Percentiles rank a stretch among this genome's conserved stretches.
Evolutionary conservation across 2,113 vertebrate species (phyloP).

Genomic region (Seriola dumerili): DNA sequence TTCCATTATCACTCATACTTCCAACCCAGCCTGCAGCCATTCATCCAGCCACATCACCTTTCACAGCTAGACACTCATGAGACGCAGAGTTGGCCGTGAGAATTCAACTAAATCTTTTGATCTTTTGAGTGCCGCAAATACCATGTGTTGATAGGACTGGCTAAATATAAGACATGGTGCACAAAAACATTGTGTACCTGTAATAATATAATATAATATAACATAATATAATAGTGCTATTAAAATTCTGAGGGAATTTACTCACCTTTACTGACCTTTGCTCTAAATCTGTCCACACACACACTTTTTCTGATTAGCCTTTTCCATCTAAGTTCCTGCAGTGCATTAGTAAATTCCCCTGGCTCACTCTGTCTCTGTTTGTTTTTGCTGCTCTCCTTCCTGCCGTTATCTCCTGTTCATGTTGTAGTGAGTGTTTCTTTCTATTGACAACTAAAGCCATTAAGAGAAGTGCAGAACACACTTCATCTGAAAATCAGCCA

Average conservation of each 20-base stretch:
- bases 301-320: conserved; percentile 47
- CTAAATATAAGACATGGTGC: conserved; percentile 27
- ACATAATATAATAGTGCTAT: background rate
- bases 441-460: conserved; percentile 69
- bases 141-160: conserved; percentile 23
- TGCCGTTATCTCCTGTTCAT: conserved; percentile 58
- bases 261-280: conserved; percentile 26
- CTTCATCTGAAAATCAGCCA: conserved; percentile 44
- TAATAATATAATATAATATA: background rate
- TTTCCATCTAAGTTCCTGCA: conserved; percentile 32
- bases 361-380: conserved; percentile 59
- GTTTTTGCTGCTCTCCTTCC: conserved; percentile 51
- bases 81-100: conserved; percentile 8
- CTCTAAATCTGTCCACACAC: background rate
- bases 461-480: conserved; percentile 58
- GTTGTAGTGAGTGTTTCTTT: conserved; percentile 49
- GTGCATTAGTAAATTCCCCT: conserved; percentile 69
- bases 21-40: conserved; percentile 53
- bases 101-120: conserved; percentile 56
- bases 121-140: conserved; percentile 40
- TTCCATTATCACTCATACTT: conserved; percentile 76
- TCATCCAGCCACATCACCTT: conserved; percentile 56
- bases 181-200: background rate
- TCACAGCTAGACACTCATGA: conserved; percentile 54
- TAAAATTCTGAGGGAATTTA: background rate